phyloP scores from a whole-genome alignment of 2,113 vertebrate genomes.

The Amphilophus citrinellus region DNA sequence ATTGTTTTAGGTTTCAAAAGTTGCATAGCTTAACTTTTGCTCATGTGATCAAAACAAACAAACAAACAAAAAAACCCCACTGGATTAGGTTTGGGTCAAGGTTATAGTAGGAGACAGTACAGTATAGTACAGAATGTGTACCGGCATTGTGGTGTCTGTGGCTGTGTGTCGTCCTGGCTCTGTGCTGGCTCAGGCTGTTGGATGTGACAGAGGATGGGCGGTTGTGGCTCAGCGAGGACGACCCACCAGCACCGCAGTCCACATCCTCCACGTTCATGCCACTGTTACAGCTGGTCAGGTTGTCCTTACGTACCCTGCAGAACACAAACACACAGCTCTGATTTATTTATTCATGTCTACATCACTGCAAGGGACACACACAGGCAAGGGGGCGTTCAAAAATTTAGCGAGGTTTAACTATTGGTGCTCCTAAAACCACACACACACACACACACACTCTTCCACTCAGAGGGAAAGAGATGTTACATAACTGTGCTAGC shows the following conservation, averaged over 20 bases:
- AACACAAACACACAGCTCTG: conserved; percentile 23
- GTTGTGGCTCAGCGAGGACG: conserved; percentile 76
- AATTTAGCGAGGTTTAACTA: conserved; percentile 30
- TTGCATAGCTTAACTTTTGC: neutral
- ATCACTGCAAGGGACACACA: conserved; percentile 21
- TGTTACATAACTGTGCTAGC: conserved; percentile 40
- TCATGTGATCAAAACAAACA: neutral
- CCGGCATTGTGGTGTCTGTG: conserved; percentile 82
- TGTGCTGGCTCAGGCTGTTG: conserved; percentile 87
- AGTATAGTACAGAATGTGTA: conserved; percentile 19
- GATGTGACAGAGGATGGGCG: conserved; percentile 84
- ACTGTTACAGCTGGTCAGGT: conserved; percentile 86
- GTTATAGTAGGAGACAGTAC: neutral
- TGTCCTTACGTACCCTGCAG: conserved; percentile 92
- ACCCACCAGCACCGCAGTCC: conserved; percentile 81
- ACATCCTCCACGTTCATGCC: conserved; percentile 87
- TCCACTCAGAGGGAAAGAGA: conserved; percentile 10
- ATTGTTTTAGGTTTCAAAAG: neutral
- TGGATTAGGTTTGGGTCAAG: neutral
- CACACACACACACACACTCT: conserved; percentile 2
- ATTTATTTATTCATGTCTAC: conserved; percentile 50
- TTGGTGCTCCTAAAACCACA: conserved; percentile 26
- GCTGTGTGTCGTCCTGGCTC: conserved; percentile 81
- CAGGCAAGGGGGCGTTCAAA: conserved; percentile 45
- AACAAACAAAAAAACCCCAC: neutral